phyloP scores from a whole-genome alignment of 2,797 vertebrate genomes.

The Sebastes hubbsi region DNA sequence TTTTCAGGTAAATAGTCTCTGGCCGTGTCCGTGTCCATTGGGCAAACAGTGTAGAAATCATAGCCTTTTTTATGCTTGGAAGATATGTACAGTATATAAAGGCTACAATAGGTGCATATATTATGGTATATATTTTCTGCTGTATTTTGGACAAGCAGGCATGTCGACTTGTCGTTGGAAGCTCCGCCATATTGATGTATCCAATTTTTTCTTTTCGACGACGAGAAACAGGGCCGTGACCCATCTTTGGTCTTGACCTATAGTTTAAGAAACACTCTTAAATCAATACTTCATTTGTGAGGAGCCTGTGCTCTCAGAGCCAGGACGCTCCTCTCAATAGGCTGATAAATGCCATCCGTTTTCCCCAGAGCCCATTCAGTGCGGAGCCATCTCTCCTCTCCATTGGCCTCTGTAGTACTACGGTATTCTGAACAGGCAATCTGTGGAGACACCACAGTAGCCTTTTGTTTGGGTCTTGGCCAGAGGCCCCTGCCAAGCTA shows the following conservation, averaged over 20 bases:
- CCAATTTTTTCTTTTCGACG: neutral
- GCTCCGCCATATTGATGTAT: neutral
- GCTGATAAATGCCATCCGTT: conserved; percentile 66
- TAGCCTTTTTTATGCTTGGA: no score
- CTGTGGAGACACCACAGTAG: conserved; percentile 72
- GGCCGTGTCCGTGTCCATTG: neutral
- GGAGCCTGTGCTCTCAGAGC: conserved; percentile 37
- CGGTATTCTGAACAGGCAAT: conserved; percentile 75
- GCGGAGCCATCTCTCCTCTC: conserved; percentile 55
- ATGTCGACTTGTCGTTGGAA: neutral
- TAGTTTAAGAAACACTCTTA: conserved; percentile 36
- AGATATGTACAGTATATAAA: neutral
- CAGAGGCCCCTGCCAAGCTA: conserved; percentile 69
- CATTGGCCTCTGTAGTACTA: conserved; percentile 60
- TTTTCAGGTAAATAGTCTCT: neutral
- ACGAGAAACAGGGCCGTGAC: neutral
- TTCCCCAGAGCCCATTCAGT: conserved; percentile 58
- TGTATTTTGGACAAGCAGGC: neutral
- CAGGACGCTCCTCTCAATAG: conserved; percentile 52
- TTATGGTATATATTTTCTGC: neutral
- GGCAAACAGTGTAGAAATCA: neutral
- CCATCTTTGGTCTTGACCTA: conserved; percentile 29
- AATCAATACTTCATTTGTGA: conserved; percentile 55
- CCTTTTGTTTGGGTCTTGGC: conserved; percentile 77
- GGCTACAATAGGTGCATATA: neutral